Evolutionary conservation across 2,797 vertebrate species (phyloP).

Genomic region (Luscinia luscinia): DNA sequence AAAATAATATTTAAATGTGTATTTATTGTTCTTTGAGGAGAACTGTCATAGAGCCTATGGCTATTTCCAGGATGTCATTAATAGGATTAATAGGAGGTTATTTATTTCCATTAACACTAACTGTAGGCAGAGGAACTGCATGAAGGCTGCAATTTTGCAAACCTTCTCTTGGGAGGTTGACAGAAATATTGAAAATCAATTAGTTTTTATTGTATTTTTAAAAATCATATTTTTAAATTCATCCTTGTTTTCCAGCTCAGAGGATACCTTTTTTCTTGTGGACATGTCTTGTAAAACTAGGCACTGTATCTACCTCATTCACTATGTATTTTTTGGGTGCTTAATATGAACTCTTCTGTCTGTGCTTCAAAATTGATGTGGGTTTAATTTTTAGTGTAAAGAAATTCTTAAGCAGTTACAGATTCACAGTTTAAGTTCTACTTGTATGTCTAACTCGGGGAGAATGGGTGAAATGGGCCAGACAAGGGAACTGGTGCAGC

Average conservation of each 20-base stretch:
- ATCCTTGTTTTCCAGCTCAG: background rate
- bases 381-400: background rate
- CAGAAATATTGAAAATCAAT: constrained; percentile 3
- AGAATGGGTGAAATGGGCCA: background rate
- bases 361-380: background rate
- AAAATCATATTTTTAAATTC: background rate
- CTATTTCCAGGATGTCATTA: background rate
- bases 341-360: background rate
- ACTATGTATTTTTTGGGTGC: background rate
- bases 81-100: background rate
- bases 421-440: background rate
- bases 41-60: background rate
- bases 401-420: background rate
- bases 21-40: background rate
- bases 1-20: background rate
- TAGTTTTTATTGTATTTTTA: background rate
- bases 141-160: background rate
- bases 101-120: background rate
- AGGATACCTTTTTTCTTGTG: background rate
- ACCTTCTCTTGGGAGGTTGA: background rate
- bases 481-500: background rate
- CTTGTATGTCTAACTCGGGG: background rate
- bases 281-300: fast-evolving
- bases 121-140: background rate
- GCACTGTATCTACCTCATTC: background rate